Conservation (phyloP, 2,888 invertebrate genomes). For the Ophion slaviceki region DNA sequence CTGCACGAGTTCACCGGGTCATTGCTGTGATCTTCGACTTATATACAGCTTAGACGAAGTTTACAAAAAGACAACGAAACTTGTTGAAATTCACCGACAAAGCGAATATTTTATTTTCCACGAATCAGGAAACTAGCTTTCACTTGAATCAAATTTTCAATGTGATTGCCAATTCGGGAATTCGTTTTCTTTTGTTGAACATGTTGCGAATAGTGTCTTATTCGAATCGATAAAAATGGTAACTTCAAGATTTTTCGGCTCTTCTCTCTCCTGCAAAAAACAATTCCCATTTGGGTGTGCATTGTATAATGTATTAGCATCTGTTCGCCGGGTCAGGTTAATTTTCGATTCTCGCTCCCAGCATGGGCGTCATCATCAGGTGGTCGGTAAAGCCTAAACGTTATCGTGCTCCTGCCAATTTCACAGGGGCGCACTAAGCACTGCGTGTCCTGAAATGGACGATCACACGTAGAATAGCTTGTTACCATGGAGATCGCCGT, state of each 20-base stretch:
- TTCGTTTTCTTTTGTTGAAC: not conserved
- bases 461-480: slow-evolving; percentile 56
- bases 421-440: slow-evolving; percentile 71
- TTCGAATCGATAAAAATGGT: not conserved
- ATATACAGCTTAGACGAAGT: no score
- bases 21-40: no score
- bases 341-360: slow-evolving; percentile 45
- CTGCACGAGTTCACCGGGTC: no score
- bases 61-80: no score
- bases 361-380: slow-evolving; percentile 61
- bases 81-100: no score
- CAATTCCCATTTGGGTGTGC: not conserved
- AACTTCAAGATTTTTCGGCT: not conserved
- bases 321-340: slow-evolving; percentile 42
- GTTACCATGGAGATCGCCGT: slow-evolving; percentile 74
- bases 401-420: slow-evolving; percentile 72
- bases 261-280: not conserved
- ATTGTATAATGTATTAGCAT: slow-evolving; percentile 32
- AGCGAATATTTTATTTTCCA: no score
- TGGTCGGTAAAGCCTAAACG: slow-evolving; percentile 68
- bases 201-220: not conserved
- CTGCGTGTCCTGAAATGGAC: slow-evolving; percentile 71
- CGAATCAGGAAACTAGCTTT: no score
- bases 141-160: no score
- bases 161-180: no score